These are phyloP conservation scores for Platichthys stellatus DNA, from an alignment of 2,113 vertebrate genomes.

Conservation along the genomic window DNA sequence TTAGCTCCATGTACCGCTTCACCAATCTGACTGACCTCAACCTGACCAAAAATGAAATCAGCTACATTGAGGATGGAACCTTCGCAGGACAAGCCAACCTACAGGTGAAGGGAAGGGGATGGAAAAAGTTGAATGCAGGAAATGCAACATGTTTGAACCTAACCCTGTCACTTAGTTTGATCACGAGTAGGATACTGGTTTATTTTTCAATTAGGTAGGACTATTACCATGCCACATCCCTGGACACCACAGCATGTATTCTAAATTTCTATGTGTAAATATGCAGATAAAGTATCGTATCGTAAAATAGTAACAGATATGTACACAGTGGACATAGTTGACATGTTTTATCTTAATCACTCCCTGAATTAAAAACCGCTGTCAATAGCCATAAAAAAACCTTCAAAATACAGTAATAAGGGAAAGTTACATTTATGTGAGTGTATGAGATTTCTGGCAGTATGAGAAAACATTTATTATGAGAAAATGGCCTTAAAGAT, in stretches of 20 bases:
- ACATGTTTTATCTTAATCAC: no score
- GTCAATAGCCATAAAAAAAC: no score
- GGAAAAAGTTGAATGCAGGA: background rate
- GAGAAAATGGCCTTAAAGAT: background rate
- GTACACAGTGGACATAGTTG: no score
- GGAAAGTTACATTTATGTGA: background rate
- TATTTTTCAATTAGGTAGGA: background rate
- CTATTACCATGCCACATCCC: background rate
- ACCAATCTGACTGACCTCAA: conserved; percentile 98
- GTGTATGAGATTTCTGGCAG: background rate
- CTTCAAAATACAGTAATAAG: no score
- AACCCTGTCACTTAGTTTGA: background rate
- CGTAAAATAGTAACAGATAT: no score
- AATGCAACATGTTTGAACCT: background rate
- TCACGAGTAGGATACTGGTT: background rate
- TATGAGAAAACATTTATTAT: background rate
- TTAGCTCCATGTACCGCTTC: conserved; percentile 95
- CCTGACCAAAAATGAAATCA: conserved; percentile 98
- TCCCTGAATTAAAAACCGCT: no score
- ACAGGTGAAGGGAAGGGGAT: conserved; percentile 81
- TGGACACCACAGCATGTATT: no score
- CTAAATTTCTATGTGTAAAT: no score
- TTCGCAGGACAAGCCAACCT: conserved; percentile 95
- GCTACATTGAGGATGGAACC: conserved; percentile 96
- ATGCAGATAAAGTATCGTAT: no score